A percentile compares a stretch with the other conserved stretches of the same genome.
These are phyloP conservation scores for Drosophila triauraria DNA, from an alignment of 1,140 invertebrate genomes.

Conservation along the genomic window DNA sequence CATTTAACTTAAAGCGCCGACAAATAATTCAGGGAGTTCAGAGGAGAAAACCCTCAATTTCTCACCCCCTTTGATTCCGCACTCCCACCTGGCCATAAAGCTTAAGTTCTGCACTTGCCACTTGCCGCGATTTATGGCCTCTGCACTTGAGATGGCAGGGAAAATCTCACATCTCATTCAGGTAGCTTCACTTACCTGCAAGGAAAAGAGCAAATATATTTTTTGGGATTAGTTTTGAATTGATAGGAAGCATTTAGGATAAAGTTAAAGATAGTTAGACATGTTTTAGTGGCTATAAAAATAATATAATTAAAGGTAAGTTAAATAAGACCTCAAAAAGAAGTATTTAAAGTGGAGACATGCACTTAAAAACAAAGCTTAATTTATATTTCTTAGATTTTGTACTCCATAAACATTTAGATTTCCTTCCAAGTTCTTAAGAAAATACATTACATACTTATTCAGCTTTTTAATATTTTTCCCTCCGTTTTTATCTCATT, in stretches of 20 bases:
- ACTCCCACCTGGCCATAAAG: conserved; percentile 35
- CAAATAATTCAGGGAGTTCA: conserved; percentile 65
- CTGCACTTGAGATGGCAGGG: conserved; percentile 17
- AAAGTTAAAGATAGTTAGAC: background rate
- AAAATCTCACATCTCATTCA: conserved; percentile 20
- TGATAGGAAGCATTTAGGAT: conserved; percentile 21
- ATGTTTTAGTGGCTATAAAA: background rate
- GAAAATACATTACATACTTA: background rate
- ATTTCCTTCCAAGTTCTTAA: background rate
- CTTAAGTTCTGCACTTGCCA: conserved; percentile 61
- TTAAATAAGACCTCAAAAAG: background rate
- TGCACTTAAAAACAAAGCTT: no score
- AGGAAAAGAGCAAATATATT: conserved; percentile 40
- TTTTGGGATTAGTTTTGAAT: conserved; percentile 35
- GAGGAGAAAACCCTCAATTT: conserved; percentile 2
- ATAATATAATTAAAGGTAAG: background rate
- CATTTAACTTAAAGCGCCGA: conserved; percentile 80
- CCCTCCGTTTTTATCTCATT: background rate
- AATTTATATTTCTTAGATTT: background rate
- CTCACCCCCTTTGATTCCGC: conserved; percentile 2
- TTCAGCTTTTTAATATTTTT: background rate
- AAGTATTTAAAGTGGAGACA: no score
- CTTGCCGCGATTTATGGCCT: conserved; percentile 74
- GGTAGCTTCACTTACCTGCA: conserved; percentile 68
- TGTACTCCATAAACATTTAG: fast-evolving